Conservation (phyloP, 2,113 vertebrate species). For the Macroglossus sobrinus region DNA sequence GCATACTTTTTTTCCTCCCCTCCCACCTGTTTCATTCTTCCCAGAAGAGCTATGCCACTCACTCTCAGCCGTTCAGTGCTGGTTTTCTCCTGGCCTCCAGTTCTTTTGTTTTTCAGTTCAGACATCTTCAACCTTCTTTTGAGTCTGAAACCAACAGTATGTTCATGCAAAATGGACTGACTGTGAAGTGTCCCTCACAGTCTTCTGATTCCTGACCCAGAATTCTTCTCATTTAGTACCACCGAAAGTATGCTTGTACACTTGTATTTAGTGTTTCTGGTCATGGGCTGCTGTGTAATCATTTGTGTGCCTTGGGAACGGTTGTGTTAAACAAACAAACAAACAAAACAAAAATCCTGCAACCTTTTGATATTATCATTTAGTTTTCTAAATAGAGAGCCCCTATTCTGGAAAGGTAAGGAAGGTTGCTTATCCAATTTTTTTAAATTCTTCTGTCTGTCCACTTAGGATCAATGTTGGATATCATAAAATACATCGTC, state of each 20-base stretch:
- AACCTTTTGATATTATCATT: not conserved
- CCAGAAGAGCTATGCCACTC: not conserved
- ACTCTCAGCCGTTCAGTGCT: not conserved
- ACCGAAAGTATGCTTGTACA: not conserved
- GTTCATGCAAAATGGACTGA: not conserved
- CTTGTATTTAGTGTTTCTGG: not conserved
- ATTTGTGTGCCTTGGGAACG: not conserved
- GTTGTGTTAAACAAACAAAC: not conserved
- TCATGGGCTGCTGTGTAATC: not conserved
- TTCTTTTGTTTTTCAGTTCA: not conserved
- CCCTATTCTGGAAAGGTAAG: not conserved
- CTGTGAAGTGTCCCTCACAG: not conserved
- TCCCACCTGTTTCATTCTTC: not conserved
- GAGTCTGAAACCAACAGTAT: not conserved
- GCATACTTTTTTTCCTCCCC: fast-evolving
- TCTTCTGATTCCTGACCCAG: not conserved
- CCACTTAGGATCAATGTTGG: constrained; percentile 95
- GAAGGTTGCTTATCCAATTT: constrained; percentile 12
- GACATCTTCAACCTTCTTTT: not conserved
- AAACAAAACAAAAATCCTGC: not conserved
- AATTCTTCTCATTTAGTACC: not conserved
- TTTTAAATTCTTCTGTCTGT: constrained; percentile 33
- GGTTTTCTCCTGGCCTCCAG: not conserved
- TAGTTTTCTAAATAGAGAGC: not conserved
- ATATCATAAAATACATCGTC: constrained; percentile 97